phyloP scores from a whole-genome alignment of 1,140 invertebrate species.

The Cardiocondyla obscurior region DNA sequence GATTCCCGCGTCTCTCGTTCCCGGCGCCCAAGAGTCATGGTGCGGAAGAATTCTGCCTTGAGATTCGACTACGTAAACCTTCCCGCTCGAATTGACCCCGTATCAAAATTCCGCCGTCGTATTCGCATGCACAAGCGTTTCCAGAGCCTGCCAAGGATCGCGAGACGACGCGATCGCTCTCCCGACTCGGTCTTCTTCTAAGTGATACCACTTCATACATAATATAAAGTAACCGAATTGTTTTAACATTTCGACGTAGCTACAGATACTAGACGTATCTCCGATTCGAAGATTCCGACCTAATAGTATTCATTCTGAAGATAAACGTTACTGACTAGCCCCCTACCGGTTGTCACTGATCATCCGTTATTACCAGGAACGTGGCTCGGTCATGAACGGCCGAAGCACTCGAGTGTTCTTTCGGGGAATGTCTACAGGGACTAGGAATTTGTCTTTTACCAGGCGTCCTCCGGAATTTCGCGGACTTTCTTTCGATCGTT shows the following conservation, averaged over 20 bases:
- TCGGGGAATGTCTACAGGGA: conserved; percentile 67
- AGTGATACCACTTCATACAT: conserved; percentile 40
- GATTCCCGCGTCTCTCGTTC: conserved; percentile 9
- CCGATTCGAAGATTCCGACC: conserved; percentile 7
- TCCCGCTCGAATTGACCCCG: not conserved
- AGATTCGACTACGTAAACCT: conserved; percentile 38
- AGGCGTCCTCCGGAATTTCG: conserved; percentile 31
- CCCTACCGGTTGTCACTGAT: conserved; percentile 25
- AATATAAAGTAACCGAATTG: conserved; percentile 51
- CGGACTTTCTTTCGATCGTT: conserved; percentile 12
- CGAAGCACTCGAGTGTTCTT: not conserved
- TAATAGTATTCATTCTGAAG: conserved; percentile 39
- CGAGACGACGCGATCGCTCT: conserved; percentile 4
- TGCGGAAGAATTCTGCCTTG: not conserved
- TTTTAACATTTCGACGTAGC: conserved; percentile 39
- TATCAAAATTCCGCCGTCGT: conserved; percentile 3
- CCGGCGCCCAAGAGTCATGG: not conserved
- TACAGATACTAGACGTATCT: conserved; percentile 4
- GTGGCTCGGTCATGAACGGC: not conserved
- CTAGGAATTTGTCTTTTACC: conserved; percentile 47
- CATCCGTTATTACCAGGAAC: conserved; percentile 31
- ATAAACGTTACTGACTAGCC: conserved; percentile 53
- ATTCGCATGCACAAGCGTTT: not conserved
- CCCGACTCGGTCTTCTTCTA: not conserved
- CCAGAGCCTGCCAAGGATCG: not conserved